Conservation (phyloP, 2,888 invertebrate species). For the Caenorhabditis afra region DNA sequence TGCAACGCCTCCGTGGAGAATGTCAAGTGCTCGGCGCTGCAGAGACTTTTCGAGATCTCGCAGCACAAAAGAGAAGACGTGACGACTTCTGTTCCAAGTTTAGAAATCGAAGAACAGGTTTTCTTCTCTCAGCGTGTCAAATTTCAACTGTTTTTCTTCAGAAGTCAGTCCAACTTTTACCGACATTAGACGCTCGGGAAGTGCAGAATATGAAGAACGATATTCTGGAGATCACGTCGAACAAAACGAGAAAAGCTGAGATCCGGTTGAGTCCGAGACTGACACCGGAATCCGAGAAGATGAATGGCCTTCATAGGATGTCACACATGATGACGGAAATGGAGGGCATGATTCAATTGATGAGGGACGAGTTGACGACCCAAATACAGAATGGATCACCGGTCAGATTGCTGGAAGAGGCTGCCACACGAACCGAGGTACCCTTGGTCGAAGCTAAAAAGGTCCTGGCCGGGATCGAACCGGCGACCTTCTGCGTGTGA, state of each 20-base stretch:
- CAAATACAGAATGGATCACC: constrained; percentile 28
- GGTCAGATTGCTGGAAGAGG: constrained; percentile 32
- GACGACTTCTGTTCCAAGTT: constrained; percentile 20
- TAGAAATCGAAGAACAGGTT: constrained; percentile 30
- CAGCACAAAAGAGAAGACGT: constrained; percentile 25
- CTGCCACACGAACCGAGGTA: constrained; percentile 35
- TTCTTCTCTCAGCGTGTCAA: not conserved
- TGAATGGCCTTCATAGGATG: constrained; percentile 40
- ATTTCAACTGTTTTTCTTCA: not conserved
- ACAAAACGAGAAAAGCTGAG: constrained; percentile 40
- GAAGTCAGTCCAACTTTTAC: constrained; percentile 29
- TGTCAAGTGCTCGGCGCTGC: constrained; percentile 48
- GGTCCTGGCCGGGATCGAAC: constrained; percentile 73
- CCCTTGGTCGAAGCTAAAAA: constrained; percentile 17
- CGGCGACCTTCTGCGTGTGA: constrained; percentile 78
- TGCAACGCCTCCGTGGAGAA: constrained; percentile 28
- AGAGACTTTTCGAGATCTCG: constrained; percentile 54
- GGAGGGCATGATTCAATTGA: constrained; percentile 46
- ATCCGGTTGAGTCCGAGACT: constrained; percentile 52
- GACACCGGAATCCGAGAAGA: constrained; percentile 8
- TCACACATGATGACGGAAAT: constrained; percentile 49
- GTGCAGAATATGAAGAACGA: constrained; percentile 42
- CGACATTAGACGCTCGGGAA: constrained; percentile 32
- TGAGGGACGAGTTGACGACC: constrained; percentile 35
- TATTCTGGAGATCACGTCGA: constrained; percentile 32